Conservation (phyloP, 2,113 vertebrate genomes). For the Rutilus rutilus region DNA sequence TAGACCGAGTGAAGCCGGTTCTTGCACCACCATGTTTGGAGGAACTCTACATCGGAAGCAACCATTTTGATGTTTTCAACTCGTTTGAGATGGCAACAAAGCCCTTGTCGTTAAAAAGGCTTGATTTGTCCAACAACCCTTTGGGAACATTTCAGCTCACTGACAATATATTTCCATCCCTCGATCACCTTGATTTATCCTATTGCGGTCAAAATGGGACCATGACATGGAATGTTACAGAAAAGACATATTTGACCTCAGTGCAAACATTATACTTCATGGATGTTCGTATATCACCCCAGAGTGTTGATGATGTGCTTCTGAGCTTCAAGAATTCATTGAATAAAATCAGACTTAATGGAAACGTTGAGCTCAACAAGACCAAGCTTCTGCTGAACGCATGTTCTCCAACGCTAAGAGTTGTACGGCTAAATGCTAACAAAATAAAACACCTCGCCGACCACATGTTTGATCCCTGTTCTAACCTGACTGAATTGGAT, state of each 20-base stretch:
- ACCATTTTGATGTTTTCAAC: conserved; percentile 37
- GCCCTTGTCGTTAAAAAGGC: conserved; percentile 33
- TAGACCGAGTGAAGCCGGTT: conserved; percentile 32
- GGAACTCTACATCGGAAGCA: conserved; percentile 45
- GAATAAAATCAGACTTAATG: conserved; percentile 64
- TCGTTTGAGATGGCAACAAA: conserved; percentile 41
- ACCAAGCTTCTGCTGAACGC: conserved; percentile 65
- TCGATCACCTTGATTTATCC: conserved; percentile 63
- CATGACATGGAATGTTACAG: conserved; percentile 63
- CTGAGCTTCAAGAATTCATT: conserved; percentile 65
- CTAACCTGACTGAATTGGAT: conserved; percentile 63
- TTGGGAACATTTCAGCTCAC: conserved; percentile 63
- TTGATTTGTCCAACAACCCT: conserved; percentile 47
- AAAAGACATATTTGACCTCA: conserved; percentile 59
- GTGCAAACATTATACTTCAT: conserved; percentile 67
- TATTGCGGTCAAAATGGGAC: conserved; percentile 28
- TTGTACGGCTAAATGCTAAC: conserved; percentile 67
- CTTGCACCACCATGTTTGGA: conserved; percentile 28
- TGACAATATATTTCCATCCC: conserved; percentile 66
- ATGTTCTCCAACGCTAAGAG: conserved; percentile 68
- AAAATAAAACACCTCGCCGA: conserved; percentile 59
- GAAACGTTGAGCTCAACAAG: conserved; percentile 55
- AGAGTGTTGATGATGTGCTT: conserved; percentile 53
- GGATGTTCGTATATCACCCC: conserved; percentile 55
- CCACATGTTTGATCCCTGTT: conserved; percentile 62